Evolutionary conservation across 2,888 invertebrate species (phyloP).

Genomic region (Drosophila tanythrix): DNA sequence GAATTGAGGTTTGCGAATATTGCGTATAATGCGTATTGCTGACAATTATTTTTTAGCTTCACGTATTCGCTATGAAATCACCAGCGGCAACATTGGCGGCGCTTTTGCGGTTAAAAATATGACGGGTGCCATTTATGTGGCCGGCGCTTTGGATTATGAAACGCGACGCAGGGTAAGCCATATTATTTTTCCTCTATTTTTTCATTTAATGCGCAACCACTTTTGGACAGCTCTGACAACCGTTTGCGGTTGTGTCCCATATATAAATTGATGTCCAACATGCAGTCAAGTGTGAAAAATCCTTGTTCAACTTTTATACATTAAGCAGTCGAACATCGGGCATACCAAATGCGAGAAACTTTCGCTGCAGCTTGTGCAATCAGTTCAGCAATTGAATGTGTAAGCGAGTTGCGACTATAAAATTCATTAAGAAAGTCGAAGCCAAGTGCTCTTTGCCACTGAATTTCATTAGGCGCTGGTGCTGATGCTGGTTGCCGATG

Average conservation of each 20-base stretch:
- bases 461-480: conserved; percentile 60
- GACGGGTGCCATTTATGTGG: conserved; percentile 99
- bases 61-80: conserved; percentile 99
- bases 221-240: conserved; percentile 17
- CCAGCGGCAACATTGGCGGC: conserved; percentile 99
- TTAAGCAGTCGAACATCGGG: not conserved
- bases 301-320: not conserved
- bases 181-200: conserved; percentile 13
- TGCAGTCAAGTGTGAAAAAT: conserved; percentile 61
- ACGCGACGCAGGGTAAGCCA: conserved; percentile 96
- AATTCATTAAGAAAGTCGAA: conserved; percentile 71
- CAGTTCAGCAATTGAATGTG: conserved; percentile 45
- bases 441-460: conserved; percentile 34
- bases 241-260: conserved; percentile 31
- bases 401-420: conserved; percentile 53
- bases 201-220: conserved; percentile 36
- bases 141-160: conserved; percentile 98
- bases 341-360: not conserved
- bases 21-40: conserved; percentile 36
- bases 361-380: conserved; percentile 26
- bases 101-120: conserved; percentile 99
- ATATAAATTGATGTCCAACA: conserved; percentile 22
- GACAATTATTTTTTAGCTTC: conserved; percentile 89
- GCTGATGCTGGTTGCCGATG: not conserved
- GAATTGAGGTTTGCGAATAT: not conserved